Evolutionary conservation across 2,797 vertebrate species (phyloP).

Genomic region (Lithobates sylvaticus): DNA sequence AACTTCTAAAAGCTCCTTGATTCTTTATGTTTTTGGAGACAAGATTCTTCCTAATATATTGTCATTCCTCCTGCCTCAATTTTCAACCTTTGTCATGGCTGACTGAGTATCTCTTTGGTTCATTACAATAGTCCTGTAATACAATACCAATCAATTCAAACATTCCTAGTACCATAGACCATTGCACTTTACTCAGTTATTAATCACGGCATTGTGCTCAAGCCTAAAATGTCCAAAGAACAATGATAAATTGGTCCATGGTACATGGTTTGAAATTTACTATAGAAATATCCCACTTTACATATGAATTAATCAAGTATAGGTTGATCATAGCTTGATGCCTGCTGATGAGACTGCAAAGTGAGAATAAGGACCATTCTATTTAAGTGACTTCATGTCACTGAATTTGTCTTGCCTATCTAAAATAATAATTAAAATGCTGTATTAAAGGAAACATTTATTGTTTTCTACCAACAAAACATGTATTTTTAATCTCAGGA

Average conservation of each 20-base stretch:
- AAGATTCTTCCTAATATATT: conserved; percentile 30
- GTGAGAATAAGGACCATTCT: too few relatives aligned
- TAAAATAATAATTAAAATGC: too few relatives aligned
- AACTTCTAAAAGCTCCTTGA: too few relatives aligned
- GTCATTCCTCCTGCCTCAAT: conserved; percentile 11
- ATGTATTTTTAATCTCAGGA: too few relatives aligned
- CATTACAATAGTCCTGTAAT: conserved; percentile 37
- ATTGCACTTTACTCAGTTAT: conserved; percentile 16
- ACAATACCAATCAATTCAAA: conserved; percentile 40
- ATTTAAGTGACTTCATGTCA: too few relatives aligned
- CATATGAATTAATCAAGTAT: too few relatives aligned
- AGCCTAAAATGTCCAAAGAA: conserved; percentile 29
- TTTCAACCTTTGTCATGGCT: conserved; percentile 26
- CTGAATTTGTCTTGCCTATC: too few relatives aligned
- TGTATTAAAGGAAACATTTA: too few relatives aligned
- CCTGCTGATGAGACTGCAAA: too few relatives aligned
- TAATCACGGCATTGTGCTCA: conserved; percentile 32
- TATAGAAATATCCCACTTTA: too few relatives aligned
- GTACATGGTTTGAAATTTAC: not conserved
- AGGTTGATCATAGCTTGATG: too few relatives aligned
- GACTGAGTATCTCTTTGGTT: conserved; percentile 34
- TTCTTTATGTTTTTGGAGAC: not conserved
- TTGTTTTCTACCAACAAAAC: too few relatives aligned
- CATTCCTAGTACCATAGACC: conserved; percentile 29
- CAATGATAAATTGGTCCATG: conserved; percentile 12